Evolutionary conservation across 2,113 vertebrate species (phyloP).

Genomic region (Vulpes ferrilata): DNA sequence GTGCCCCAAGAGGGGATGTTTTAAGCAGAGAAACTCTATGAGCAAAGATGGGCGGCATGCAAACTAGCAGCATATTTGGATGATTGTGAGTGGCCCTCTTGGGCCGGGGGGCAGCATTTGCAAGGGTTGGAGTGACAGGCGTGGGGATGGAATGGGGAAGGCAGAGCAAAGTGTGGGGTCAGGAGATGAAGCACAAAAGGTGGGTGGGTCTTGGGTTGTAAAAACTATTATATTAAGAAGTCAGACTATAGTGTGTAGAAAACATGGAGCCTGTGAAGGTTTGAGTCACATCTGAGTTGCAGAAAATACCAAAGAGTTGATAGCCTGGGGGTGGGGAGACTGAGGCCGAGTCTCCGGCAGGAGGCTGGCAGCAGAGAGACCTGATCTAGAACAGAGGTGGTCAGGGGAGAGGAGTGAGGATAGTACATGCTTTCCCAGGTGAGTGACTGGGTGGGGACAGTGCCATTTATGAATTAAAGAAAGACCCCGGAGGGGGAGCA

Average conservation of each 20-base stretch:
- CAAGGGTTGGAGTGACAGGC: not conserved
- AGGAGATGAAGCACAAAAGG: not conserved
- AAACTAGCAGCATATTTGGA: not conserved
- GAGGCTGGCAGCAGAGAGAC: not conserved
- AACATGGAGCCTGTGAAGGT: not conserved
- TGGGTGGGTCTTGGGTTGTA: not conserved
- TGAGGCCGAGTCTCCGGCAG: not conserved
- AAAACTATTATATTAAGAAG: not conserved
- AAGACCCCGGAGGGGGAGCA: not conserved
- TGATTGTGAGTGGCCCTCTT: not conserved
- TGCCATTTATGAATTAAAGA: not conserved
- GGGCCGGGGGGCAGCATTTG: not conserved
- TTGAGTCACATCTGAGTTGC: not conserved
- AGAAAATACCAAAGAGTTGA: not conserved
- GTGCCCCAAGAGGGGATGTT: not conserved
- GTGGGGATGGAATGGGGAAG: not conserved
- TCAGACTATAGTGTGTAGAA: not conserved
- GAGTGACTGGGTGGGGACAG: not conserved
- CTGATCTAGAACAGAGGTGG: not conserved
- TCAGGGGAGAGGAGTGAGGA: too few relatives aligned
- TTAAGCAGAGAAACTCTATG: not conserved
- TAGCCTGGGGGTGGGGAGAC: not conserved
- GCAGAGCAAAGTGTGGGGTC: not conserved
- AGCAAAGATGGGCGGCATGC: not conserved
- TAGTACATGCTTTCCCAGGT: accelerated